Percentiles rank a stretch among this genome's conserved stretches.
Conservation (phyloP, 2,888 invertebrate species). For the Parnassius mnemosyne region DNA sequence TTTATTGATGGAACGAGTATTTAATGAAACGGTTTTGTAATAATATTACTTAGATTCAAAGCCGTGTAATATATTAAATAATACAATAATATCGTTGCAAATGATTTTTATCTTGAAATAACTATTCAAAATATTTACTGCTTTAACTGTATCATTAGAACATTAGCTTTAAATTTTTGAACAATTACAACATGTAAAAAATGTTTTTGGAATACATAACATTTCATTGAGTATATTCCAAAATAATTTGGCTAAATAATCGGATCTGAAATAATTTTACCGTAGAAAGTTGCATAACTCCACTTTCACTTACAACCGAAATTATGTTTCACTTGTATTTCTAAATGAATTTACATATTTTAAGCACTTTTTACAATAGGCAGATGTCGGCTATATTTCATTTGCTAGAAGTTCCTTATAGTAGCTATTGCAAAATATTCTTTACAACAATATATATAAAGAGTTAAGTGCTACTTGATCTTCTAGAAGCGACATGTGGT, state of each 20-base stretch:
- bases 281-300: slow-evolving; percentile 77
- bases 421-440: slow-evolving; percentile 42
- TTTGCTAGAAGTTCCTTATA: slow-evolving; percentile 25
- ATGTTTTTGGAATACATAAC: too few species aligned
- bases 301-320: slow-evolving; percentile 70
- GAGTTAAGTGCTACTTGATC: slow-evolving; percentile 9
- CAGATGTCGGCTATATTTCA: slow-evolving; percentile 47
- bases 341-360: slow-evolving; percentile 63
- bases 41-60: too few species aligned
- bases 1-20: too few species aligned
- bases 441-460: slow-evolving; percentile 49
- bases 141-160: background rate
- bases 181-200: too few species aligned
- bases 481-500: slow-evolving; percentile 58
- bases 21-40: too few species aligned
- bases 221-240: too few species aligned
- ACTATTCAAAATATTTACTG: background rate
- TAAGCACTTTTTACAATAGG: slow-evolving; percentile 51
- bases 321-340: slow-evolving; percentile 65
- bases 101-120: too few species aligned
- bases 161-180: too few species aligned
- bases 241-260: too few species aligned
- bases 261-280: background rate
- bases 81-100: too few species aligned
- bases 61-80: too few species aligned